phyloP scores from a whole-genome alignment of 2,113 vertebrate genomes.

The Pseudopipra pipra region DNA sequence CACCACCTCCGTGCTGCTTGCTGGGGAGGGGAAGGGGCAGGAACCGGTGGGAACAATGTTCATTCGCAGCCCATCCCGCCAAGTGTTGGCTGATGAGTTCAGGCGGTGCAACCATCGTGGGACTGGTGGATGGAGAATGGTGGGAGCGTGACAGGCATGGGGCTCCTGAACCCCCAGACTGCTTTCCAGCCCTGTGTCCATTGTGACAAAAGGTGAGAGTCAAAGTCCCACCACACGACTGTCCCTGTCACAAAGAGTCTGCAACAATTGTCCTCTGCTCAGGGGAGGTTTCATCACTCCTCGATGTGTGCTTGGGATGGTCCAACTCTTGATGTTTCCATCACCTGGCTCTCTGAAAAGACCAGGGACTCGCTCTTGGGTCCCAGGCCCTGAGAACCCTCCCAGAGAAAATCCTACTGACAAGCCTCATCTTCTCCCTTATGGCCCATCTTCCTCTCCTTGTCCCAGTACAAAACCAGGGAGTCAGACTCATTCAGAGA shows the following conservation, averaged over 20 bases:
- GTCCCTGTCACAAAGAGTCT: background rate
- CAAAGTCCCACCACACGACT: background rate
- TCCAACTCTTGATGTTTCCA: background rate
- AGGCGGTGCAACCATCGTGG: background rate
- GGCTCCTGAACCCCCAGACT: background rate
- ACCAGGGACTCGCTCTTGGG: background rate
- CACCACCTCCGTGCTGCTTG: background rate
- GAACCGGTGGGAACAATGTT: background rate
- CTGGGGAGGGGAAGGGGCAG: background rate
- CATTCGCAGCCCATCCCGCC: background rate
- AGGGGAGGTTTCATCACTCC: background rate
- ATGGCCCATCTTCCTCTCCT: background rate
- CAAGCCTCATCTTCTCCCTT: background rate
- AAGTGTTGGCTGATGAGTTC: background rate
- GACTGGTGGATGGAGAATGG: background rate
- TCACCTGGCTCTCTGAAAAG: background rate
- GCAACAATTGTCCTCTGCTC: background rate
- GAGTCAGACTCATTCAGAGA: background rate
- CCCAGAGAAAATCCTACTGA: background rate
- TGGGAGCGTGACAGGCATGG: background rate
- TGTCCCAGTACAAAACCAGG: background rate
- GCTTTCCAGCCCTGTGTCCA: background rate
- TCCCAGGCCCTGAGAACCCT: background rate
- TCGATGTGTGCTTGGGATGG: background rate
- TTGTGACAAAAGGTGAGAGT: background rate